These are phyloP conservation scores for Lutjanus argentimaculatus DNA, from an alignment of 2,797 vertebrate species.

Conservation along the genomic window DNA sequence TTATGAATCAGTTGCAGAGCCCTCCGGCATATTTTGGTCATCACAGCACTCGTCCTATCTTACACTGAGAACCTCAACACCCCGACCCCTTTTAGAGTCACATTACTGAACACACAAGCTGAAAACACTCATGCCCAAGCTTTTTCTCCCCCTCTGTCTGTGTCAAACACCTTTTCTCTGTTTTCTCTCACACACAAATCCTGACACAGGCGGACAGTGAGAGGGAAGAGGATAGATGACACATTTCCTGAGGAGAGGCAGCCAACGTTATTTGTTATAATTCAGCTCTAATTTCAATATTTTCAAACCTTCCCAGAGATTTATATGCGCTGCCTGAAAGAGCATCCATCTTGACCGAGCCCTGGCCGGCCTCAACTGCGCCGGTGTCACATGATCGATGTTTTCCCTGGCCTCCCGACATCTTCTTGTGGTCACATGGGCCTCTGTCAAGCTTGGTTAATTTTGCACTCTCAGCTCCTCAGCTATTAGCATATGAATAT, in stretches of 20 bases:
- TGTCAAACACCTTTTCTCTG: slow-evolving; percentile 9
- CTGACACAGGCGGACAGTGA: slow-evolving; percentile 40
- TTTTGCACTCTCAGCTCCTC: slow-evolving; percentile 77
- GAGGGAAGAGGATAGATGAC: slow-evolving; percentile 61
- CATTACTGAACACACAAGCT: slow-evolving; percentile 40
- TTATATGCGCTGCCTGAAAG: slow-evolving; percentile 70
- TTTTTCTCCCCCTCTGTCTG: slow-evolving; percentile 8
- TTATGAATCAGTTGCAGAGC: slow-evolving; percentile 34
- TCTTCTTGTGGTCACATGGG: slow-evolving; percentile 78
- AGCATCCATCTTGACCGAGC: slow-evolving; percentile 80
- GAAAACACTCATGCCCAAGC: slow-evolving; percentile 26
- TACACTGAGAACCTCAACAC: slow-evolving; percentile 38
- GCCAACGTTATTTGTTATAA: slow-evolving; percentile 82
- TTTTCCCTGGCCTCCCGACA: slow-evolving; percentile 75
- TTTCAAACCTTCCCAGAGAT: slow-evolving; percentile 79
- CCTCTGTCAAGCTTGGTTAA: slow-evolving; percentile 85
- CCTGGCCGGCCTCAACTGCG: slow-evolving; percentile 51
- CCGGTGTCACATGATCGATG: slow-evolving; percentile 83
- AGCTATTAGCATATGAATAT: slow-evolving; percentile 85
- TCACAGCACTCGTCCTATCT: slow-evolving; percentile 45
- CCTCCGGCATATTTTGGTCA: slow-evolving; percentile 48
- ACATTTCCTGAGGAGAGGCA: slow-evolving; percentile 59
- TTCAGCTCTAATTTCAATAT: slow-evolving; percentile 83
- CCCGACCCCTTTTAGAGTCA: slow-evolving; percentile 50
- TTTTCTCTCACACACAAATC: slow-evolving; percentile 13